Base-by-base conservation (phyloP, 30 jellyfish, hydroid and myxozoan genomes). In the Clytia hemisphaerica region DNA sequence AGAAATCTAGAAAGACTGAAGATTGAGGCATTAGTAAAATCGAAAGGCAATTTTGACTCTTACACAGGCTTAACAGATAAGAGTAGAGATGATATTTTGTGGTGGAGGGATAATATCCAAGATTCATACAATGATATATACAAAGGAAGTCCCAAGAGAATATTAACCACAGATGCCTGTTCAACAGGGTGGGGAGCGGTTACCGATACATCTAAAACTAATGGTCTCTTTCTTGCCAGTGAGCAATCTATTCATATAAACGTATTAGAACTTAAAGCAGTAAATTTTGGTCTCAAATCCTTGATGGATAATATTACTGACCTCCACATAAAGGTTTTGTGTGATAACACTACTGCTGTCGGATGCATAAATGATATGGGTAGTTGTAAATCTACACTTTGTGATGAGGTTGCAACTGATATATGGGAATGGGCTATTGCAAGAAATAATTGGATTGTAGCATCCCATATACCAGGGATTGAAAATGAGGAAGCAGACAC, bases 281-380 rank as follows among this genome's bases (percentile, higher is more conserved):
- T 69, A 16, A n/a, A 25, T 5, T 49, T 69, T 69, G 72, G 66
- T 15, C 73, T 69, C 21, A 42, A 49, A 22, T 47, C 75, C 7
- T 40, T 31, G 25, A 10, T 69, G 59, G 28, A 33, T 14, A 33
- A n/a, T 9, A 72, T 45, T n/a, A 14, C 6, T 45, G 29, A 30
- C 28, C 31, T 44, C 16, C 78, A 51, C 33, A 26, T 72, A 2
- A 53, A 72, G 57, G 45, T 51, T 32, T 28, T 51, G 27, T 10
- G 57, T 6, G 83, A 72, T 38, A 72, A 72, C 37, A 72, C 78
- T 3, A 72, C 83, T 33, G 40, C 85, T 6, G 84, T 45, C 7
- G 31, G 38, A 22, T 5, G 36, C 12, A 34, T 73, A n/a, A 73
- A 73, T 45, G 42, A 54, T 12, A 57, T 73, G 79, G 85, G 85